These are phyloP conservation scores for Arothron firmamentum DNA, from an alignment of 2,113 vertebrate genomes.

Conservation along the genomic window DNA sequence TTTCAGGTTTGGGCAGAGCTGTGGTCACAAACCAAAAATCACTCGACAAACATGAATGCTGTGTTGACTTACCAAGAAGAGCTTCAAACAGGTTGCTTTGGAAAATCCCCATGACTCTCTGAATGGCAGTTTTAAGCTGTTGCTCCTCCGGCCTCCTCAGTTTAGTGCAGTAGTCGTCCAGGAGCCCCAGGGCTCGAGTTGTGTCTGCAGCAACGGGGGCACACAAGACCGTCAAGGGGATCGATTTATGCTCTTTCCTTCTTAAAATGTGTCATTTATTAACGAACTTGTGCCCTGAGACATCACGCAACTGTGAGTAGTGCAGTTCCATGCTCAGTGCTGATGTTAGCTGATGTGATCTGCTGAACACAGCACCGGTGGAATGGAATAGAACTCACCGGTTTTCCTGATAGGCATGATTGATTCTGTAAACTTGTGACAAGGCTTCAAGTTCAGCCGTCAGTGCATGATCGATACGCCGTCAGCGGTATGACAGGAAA, in stretches of 20 bases:
- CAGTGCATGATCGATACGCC: constrained; percentile 17
- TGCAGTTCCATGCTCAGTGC: too few relatives aligned
- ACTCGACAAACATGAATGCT: neutral
- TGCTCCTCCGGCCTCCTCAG: constrained; percentile 87
- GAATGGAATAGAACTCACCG: constrained; percentile 60
- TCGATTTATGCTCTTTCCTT: neutral
- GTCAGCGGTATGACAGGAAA: too few relatives aligned
- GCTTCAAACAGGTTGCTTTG: constrained; percentile 93
- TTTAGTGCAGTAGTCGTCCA: constrained; percentile 92
- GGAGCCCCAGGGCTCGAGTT: constrained; percentile 82
- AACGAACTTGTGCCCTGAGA: too few relatives aligned
- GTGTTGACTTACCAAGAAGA: constrained; percentile 83
- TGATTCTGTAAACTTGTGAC: constrained; percentile 33
- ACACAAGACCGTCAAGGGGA: neutral
- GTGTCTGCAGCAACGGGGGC: constrained; percentile 78
- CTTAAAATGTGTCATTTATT: too few relatives aligned
- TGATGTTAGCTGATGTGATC: too few relatives aligned
- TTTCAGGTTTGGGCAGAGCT: neutral
- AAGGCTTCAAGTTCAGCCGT: constrained; percentile 20
- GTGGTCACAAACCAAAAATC: too few relatives aligned
- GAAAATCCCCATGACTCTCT: constrained; percentile 90
- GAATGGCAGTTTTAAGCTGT: constrained; percentile 87
- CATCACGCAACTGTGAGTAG: too few relatives aligned
- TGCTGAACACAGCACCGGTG: too few relatives aligned
- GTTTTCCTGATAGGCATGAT: constrained; percentile 73